Conservation (phyloP, 2,888 invertebrate species). For the Achlya flavicornis region DNA sequence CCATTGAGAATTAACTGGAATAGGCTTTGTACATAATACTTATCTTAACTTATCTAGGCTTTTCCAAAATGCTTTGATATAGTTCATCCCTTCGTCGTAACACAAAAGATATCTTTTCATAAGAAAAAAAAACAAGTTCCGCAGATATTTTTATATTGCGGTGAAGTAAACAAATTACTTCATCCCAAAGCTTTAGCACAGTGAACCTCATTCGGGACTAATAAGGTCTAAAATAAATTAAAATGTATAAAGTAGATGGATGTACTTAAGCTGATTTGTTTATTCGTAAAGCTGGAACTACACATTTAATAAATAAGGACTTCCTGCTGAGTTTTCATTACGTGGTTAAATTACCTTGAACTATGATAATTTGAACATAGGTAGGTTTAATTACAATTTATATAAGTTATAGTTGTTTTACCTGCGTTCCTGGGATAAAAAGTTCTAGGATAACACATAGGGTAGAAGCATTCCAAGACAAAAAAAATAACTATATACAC, state of each 20-base stretch:
- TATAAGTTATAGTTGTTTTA: too few relatives aligned
- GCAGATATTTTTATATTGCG: background rate
- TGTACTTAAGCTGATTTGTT: background rate
- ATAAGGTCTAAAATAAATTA: slow-evolving; percentile 4
- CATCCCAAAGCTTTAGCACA: background rate
- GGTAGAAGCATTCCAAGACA: too few relatives aligned
- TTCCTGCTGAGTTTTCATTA: background rate
- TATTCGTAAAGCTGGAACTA: background rate
- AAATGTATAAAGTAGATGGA: background rate
- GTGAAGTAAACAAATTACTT: background rate
- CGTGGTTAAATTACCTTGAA: background rate
- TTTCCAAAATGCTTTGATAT: background rate
- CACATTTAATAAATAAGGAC: background rate
- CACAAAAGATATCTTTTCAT: background rate
- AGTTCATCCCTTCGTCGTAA: background rate
- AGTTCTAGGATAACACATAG: too few relatives aligned
- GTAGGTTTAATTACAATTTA: too few relatives aligned
- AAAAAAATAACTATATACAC: too few relatives aligned
- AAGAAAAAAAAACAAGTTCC: background rate
- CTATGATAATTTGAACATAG: background rate
- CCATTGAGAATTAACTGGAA: too few relatives aligned
- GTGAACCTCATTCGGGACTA: background rate
- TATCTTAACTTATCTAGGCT: too few relatives aligned
- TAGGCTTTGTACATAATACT: too few relatives aligned
- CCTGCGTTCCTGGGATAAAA: too few relatives aligned